Conservation (phyloP, 2,888 invertebrate genomes). For the Leptinotarsa haldemani region DNA sequence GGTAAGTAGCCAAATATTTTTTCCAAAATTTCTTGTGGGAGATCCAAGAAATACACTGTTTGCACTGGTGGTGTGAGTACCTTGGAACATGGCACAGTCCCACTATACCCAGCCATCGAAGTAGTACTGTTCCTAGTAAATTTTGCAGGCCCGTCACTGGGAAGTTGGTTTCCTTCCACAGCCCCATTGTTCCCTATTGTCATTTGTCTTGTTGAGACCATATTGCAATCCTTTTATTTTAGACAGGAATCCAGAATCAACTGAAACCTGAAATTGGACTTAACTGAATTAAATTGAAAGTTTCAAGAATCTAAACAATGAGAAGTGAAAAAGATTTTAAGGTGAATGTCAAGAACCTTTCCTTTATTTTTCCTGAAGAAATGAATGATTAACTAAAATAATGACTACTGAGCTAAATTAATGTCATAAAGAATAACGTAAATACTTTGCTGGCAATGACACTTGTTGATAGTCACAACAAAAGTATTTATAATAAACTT, state of each 20-base stretch:
- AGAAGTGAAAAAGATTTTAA: no score
- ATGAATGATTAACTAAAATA: no score
- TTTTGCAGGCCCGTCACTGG: conserved; percentile 56
- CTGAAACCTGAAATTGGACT: conserved; percentile 22
- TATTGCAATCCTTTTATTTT: conserved; percentile 55
- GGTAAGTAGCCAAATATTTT: conserved; percentile 81
- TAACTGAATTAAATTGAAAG: no score
- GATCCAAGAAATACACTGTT: conserved; percentile 71
- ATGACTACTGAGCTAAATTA: no score
- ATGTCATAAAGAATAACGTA: no score
- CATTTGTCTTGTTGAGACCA: conserved; percentile 71
- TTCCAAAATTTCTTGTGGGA: conserved; percentile 84
- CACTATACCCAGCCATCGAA: conserved; percentile 38
- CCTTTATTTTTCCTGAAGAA: no score
- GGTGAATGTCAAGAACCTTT: no score
- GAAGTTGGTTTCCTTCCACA: conserved; percentile 56
- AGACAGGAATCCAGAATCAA: conserved; percentile 14
- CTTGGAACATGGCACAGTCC: conserved; percentile 52
- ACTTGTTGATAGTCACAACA: no score
- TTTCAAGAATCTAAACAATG: no score
- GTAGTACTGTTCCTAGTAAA: conserved; percentile 58
- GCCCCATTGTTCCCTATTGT: conserved; percentile 66
- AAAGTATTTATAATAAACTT: no score
- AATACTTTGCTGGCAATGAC: no score
- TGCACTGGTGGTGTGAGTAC: conserved; percentile 49